Percentiles rank a stretch among this genome's conserved stretches.
Conservation (phyloP, 2,888 invertebrate genomes). For the Drosophila lacicola region DNA sequence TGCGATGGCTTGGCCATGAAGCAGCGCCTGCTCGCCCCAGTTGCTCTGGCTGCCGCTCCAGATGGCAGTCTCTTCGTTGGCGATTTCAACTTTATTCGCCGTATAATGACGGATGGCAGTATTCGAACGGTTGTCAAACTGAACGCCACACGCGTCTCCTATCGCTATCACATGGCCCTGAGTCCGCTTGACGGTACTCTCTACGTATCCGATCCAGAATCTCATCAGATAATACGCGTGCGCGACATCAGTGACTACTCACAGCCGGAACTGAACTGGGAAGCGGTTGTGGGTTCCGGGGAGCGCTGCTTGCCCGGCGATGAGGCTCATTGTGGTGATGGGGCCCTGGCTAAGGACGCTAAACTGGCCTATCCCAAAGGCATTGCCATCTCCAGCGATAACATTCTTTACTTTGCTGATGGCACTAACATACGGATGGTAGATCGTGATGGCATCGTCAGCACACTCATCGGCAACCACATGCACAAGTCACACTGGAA, state of each 20-base stretch:
- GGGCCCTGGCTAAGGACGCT: slow-evolving; percentile 95
- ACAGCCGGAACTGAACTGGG: slow-evolving; percentile 97
- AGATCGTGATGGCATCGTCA: slow-evolving; percentile 95
- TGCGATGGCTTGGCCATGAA: slow-evolving; percentile 92
- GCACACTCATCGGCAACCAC: slow-evolving; percentile 96
- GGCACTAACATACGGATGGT: slow-evolving; percentile 98
- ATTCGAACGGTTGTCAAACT: slow-evolving; percentile 85
- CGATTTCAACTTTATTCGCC: slow-evolving; percentile 96
- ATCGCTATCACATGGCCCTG: slow-evolving; percentile 98
- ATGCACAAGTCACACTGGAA: slow-evolving; percentile 98
- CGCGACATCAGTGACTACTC: slow-evolving; percentile 92
- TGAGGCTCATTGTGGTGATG: slow-evolving; percentile 98
- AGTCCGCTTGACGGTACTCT: slow-evolving; percentile 97
- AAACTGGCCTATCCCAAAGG: slow-evolving; percentile 98
- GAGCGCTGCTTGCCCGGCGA: slow-evolving; percentile 97
- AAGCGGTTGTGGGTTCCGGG: slow-evolving; percentile 97
- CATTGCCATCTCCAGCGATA: slow-evolving; percentile 96
- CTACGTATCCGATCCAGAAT: slow-evolving; percentile 98
- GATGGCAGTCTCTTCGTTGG: slow-evolving; percentile 98
- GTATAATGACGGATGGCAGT: slow-evolving; percentile 93
- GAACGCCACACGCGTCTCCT: slow-evolving; percentile 96
- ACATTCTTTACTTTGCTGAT: slow-evolving; percentile 97
- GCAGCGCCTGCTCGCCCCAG: slow-evolving; percentile 94
- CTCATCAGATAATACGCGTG: slow-evolving; percentile 96
- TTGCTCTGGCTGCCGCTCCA: slow-evolving; percentile 95